Evolutionary conservation across 2,797 vertebrate species (phyloP).

Genomic region (Sebastes kiyomatsui): DNA sequence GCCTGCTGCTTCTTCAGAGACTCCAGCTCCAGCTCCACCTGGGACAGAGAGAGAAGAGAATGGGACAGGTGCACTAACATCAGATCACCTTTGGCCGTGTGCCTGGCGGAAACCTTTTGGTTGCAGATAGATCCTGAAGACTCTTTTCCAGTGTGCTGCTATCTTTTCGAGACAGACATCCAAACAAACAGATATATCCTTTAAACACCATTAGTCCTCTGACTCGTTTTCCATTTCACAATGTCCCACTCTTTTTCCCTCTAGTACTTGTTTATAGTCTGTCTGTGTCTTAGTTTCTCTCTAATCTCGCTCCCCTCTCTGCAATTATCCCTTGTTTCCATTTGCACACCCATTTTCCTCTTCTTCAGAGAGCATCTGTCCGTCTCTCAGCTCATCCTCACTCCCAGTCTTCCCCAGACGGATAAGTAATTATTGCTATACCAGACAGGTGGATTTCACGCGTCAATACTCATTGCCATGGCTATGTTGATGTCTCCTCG

Average conservation of each 20-base stretch:
- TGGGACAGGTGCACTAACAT: constrained; percentile 1
- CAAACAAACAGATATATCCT: constrained; percentile 33
- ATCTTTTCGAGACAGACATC: constrained; percentile 34
- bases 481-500: constrained; percentile 67
- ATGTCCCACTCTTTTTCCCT: background rate
- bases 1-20: constrained; percentile 85
- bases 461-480: constrained; percentile 69
- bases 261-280: constrained; percentile 2
- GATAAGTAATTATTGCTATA: constrained; percentile 72
- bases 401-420: constrained; percentile 50
- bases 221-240: constrained; percentile 29
- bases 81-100: constrained; percentile 16
- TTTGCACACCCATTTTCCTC: constrained; percentile 44
- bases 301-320: constrained; percentile 24
- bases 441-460: constrained; percentile 78
- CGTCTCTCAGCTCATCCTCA: constrained; percentile 45
- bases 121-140: constrained; percentile 33
- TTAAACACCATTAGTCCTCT: constrained; percentile 17
- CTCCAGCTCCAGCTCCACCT: constrained; percentile 91
- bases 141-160: constrained; percentile 11
- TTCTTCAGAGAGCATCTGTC: constrained; percentile 44
- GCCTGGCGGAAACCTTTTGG: constrained; percentile 39
- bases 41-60: constrained; percentile 38
- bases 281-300: constrained; percentile 5
- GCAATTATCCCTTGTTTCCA: constrained; percentile 69